These are phyloP conservation scores for Plebejus melissa DNA, from an alignment of 2,888 invertebrate genomes.

Conservation along the genomic window DNA sequence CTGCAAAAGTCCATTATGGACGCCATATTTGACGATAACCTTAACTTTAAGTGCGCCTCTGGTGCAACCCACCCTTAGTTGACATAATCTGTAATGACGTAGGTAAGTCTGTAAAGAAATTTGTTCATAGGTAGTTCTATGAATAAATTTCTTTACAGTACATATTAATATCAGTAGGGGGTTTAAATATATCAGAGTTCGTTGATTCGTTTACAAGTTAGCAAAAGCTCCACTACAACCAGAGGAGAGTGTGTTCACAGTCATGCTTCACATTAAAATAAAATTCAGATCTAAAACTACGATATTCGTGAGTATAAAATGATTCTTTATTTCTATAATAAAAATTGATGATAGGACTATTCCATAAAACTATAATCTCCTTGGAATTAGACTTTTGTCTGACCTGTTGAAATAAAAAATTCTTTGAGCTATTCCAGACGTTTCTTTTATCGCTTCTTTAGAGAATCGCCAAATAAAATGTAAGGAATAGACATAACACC, in stretches of 20 bases:
- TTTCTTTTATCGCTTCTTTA: too few species aligned
- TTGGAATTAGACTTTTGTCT: not conserved
- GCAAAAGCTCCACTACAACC: not conserved
- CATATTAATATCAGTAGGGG: not conserved
- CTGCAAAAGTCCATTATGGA: too few species aligned
- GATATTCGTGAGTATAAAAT: not conserved
- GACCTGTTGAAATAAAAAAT: not conserved
- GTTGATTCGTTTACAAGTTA: conserved; percentile 34
- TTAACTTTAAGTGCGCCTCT: too few species aligned
- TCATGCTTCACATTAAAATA: not conserved
- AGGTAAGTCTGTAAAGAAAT: too few species aligned
- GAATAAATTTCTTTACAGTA: too few species aligned
- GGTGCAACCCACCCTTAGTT: too few species aligned
- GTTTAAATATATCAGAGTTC: conserved; percentile 42
- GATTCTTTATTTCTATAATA: not conserved
- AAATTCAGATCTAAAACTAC: conserved; percentile 19
- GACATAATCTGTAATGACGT: too few species aligned
- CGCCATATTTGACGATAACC: too few species aligned
- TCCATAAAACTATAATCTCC: not conserved
- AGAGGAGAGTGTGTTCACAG: not conserved
- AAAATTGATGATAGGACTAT: not conserved
- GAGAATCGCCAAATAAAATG: too few species aligned
- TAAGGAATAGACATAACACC: too few species aligned
- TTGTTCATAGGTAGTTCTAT: too few species aligned
- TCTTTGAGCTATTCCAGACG: too few species aligned